Base-by-base conservation (phyloP, 2,888 invertebrate genomes). In the Anarsia innoxiella region DNA sequence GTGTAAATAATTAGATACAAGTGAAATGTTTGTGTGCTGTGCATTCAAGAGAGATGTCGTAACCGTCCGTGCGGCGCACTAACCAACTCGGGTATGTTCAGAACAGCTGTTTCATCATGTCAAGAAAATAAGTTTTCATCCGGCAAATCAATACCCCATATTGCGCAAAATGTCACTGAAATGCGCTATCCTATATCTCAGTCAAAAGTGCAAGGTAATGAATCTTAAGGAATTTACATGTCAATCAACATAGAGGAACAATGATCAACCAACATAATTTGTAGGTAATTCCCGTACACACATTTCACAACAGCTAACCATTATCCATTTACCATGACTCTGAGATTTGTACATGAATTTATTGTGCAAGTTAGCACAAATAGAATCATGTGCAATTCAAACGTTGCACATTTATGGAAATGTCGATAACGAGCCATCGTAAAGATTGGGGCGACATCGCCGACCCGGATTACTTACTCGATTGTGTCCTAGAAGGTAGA, bases 401-500 rank as follows among this genome's bases (percentile, higher is more conserved):
- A 55, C 51, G 48, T 54, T 56, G 47, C 48, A 64, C 56, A 53
- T 50, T 48, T 53, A 59, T 53, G 53, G 53, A 71, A 73, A 69
- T 62, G 65, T 66, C 62, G 65, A 63, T 69, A 70, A 53, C 59
- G 59, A 69, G 57, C 59, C 59, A 56, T 66, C 56, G 52, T 55
- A 73, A 64, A 68, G 71, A 73, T 72, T 60, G 60, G 64, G 73
- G 64, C 70, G 69, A 77, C 68, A 69, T 66, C 56, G 61, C 65
- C 79, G 79, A 84, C 79, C 79, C 80, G 82, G 79, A 80, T 82
- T 72, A 88, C 90, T 90, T 88, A 92, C 92, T 92, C 83, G 92
- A 91, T 86, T 90, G 91, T 71, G 91, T 91, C 84, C 92, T 89
- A 65, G 92, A 92, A 70, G 92, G 92, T 77, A 92, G 86, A 61